phyloP scores from a whole-genome alignment of 1,140 invertebrate genomes.

The Dryas iulia region DNA sequence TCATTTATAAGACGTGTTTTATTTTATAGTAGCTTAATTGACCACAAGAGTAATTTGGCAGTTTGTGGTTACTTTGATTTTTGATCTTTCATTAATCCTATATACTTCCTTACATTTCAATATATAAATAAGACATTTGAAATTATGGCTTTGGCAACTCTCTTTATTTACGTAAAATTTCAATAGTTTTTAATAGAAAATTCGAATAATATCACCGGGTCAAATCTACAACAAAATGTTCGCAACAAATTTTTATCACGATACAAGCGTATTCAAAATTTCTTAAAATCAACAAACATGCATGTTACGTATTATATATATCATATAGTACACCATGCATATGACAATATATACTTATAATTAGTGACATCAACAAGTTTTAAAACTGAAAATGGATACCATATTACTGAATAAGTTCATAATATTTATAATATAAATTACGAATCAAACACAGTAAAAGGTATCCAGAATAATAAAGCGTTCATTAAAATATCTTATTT shows the following conservation, averaged over 20 bases:
- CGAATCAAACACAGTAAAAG: background rate
- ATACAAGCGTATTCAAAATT: conserved; percentile 43
- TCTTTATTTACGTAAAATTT: background rate
- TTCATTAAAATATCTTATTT: conserved; percentile 34
- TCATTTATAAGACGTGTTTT: conserved; percentile 21
- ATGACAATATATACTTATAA: conserved; percentile 19
- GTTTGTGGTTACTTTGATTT: conserved; percentile 26
- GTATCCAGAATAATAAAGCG: conserved; percentile 43
- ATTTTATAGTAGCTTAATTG: conserved; percentile 27
- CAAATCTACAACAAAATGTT: conserved; percentile 21
- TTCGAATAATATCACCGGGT: conserved; percentile 8
- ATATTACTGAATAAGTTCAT: background rate
- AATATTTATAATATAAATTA: background rate
- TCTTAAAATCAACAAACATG: conserved; percentile 29
- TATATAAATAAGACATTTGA: background rate
- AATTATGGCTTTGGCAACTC: background rate
- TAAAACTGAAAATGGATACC: conserved; percentile 12
- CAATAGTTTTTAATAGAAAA: conserved; percentile 2
- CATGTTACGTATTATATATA: conserved; percentile 17
- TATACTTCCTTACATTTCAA: background rate
- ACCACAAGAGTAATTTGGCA: conserved; percentile 32
- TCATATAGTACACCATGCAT: conserved; percentile 18
- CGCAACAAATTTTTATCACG: conserved; percentile 43
- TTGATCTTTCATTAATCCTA: background rate
- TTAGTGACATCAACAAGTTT: conserved; percentile 20